Conservation (phyloP, 1,140 invertebrate genomes). For the Probaryconus sp. region DNA sequence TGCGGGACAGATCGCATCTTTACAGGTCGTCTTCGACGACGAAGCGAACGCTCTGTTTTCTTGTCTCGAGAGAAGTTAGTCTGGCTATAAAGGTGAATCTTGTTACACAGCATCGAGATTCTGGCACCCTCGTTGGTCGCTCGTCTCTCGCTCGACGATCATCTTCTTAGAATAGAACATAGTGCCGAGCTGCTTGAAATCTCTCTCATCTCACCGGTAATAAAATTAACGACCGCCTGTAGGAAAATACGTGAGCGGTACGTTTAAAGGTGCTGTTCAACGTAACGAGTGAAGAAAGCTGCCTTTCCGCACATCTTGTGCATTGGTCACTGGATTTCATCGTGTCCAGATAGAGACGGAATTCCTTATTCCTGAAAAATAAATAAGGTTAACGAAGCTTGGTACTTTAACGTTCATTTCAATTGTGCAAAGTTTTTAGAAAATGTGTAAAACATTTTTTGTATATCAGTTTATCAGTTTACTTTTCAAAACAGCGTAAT, state of each 20-base stretch:
- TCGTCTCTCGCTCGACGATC: constrained; percentile 39
- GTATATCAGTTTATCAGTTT: too few relatives aligned
- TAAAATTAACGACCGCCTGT: constrained; percentile 63
- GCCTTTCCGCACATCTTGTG: constrained; percentile 20
- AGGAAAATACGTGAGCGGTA: constrained; percentile 58
- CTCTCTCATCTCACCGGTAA: constrained; percentile 60
- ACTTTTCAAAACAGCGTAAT: too few relatives aligned
- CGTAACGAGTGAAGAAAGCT: constrained; percentile 14
- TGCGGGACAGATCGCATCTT: constrained; percentile 64
- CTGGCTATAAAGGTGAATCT: constrained; percentile 62
- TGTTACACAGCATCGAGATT: constrained; percentile 59
- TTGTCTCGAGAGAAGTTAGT: constrained; percentile 53
- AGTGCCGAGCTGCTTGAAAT: constrained; percentile 53
- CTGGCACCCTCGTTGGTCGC: constrained; percentile 49
- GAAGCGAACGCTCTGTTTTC: constrained; percentile 51
- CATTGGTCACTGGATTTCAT: neutral
- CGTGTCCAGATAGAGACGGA: too few relatives aligned
- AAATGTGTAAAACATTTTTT: too few relatives aligned
- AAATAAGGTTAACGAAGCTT: too few relatives aligned
- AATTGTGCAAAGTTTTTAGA: too few relatives aligned
- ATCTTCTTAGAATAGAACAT: constrained; percentile 66
- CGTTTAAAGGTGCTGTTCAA: constrained; percentile 45
- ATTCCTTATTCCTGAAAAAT: too few relatives aligned
- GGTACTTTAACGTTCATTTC: too few relatives aligned
- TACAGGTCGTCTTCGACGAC: constrained; percentile 57